phyloP scores from a whole-genome alignment of 2,797 vertebrate species.

The Chelon labrosus region DNA sequence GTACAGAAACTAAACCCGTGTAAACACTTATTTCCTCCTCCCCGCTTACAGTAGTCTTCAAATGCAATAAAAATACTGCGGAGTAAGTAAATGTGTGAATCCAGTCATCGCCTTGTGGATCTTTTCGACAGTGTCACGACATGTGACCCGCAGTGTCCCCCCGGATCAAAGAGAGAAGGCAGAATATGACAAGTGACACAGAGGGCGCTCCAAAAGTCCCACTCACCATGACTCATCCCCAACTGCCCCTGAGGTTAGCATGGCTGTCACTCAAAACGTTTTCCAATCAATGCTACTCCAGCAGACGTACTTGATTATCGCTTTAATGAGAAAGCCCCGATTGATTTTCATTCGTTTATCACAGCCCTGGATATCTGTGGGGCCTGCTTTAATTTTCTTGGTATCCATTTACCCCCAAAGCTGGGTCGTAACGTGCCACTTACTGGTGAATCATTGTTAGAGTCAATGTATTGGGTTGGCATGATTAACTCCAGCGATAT shows the following conservation, averaged over 20 bases:
- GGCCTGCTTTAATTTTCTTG: conserved; percentile 66
- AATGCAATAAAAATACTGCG: not conserved
- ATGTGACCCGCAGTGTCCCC: conserved; percentile 44
- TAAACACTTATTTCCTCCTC: not conserved
- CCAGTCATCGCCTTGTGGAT: conserved; percentile 35
- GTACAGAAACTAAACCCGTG: conserved; percentile 4
- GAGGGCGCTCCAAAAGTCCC: conserved; percentile 56
- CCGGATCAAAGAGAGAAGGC: conserved; percentile 48
- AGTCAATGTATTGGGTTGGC: conserved; percentile 43
- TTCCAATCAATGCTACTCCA: conserved; percentile 73
- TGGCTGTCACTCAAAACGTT: conserved; percentile 74
- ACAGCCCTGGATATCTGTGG: conserved; percentile 27
- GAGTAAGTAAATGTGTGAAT: conserved; percentile 11
- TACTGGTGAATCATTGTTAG: conserved; percentile 59
- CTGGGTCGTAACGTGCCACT: conserved; percentile 50
- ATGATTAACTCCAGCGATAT: conserved; percentile 43
- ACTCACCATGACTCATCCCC: conserved; percentile 69
- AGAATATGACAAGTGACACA: conserved; percentile 63
- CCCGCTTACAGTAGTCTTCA: not conserved
- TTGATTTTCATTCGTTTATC: conserved; percentile 77
- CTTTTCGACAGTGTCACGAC: conserved; percentile 39
- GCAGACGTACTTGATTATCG: conserved; percentile 73
- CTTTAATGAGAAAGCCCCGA: conserved; percentile 74
- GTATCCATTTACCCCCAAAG: conserved; percentile 64
- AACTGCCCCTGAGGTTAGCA: conserved; percentile 59